phyloP scores from a whole-genome alignment of 2,888 invertebrate species.

The Heterodera filipjevi region DNA sequence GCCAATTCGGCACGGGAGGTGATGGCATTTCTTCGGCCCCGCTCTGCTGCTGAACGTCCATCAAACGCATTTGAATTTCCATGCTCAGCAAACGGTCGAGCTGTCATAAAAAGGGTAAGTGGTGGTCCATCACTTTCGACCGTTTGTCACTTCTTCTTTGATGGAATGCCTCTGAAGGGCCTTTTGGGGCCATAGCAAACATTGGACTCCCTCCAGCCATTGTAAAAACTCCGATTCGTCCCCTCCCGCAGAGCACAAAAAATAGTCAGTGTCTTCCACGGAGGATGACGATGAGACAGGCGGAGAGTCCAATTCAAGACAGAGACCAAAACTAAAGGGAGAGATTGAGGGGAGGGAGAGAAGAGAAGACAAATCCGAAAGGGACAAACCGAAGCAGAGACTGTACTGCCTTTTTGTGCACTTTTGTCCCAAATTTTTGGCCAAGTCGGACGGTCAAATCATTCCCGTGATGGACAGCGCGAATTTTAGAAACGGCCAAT shows the following conservation, averaged over 20 bases:
- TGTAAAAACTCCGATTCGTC: conserved; percentile 27
- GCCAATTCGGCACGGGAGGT: conserved; percentile 22
- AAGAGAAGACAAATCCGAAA: neutral
- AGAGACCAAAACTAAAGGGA: conserved; percentile 36
- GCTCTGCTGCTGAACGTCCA: conserved; percentile 19
- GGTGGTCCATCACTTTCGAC: neutral
- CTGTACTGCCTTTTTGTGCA: conserved; percentile 37
- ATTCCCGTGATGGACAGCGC: conserved; percentile 32
- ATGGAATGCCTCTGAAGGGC: conserved; percentile 26
- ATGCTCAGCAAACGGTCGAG: conserved; percentile 37
- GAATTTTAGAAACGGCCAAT: conserved; percentile 35
- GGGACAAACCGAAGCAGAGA: conserved; percentile 14
- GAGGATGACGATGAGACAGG: conserved; percentile 8
- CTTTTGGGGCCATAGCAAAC: conserved; percentile 32
- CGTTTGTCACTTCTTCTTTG: conserved; percentile 28
- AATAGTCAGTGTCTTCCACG: conserved; percentile 11
- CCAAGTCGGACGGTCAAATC: conserved; percentile 38
- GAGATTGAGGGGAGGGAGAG: no score
- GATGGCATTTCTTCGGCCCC: neutral
- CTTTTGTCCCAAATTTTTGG: conserved; percentile 35
- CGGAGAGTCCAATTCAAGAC: conserved; percentile 31
- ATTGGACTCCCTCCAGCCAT: conserved; percentile 33
- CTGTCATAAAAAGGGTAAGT: conserved; percentile 26
- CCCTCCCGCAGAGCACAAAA: conserved; percentile 22
- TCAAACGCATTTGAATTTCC: conserved; percentile 35